Evolutionary conservation across 2,888 invertebrate species (phyloP), one percentile per base, ranked within the genome.

Genomic region (Latrodectus elegans): DNA sequence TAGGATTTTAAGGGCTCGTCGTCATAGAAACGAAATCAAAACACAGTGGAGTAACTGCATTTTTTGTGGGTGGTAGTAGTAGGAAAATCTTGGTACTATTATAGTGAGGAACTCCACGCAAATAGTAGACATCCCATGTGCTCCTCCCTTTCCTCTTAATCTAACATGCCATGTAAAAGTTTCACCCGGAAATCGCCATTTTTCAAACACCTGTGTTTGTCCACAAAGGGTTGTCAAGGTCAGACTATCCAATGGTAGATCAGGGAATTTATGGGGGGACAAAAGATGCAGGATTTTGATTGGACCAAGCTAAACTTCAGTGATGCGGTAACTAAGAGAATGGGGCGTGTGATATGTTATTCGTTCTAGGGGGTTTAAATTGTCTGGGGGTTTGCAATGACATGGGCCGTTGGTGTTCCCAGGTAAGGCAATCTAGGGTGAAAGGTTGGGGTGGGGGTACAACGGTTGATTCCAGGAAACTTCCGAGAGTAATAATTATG

Each of bases 191-290:
- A 88, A 88, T 83, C 78, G 65, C 64, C 86, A 17, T 76, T 87
- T 87, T 86, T 86, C 74, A 88, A 74, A 81, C 87, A 83, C 82
- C 87, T 88, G 87, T 88, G 87, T 83, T 88, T 88, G 74, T 83
- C 82, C 64, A 83, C 73, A 88, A 88, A 88, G 82, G 87, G 87
- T 88, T 88, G 87, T 88, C 87, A 88, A 88, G 87, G 87, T 88
- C 87, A 88, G 64, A 8, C 73, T 55, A 68, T 73, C 86, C 81
- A 87, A 81, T 81, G 73, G 67, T 51, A 73, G 55, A 78, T 70
- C 64, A 72, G 82, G 78, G 60, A 60, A 73, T 73, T 60, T 76
- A 68, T 64, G 26, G 82, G 76, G 76, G 78, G 81, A 73, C 65
- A 17, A 55, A 49, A 73, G 64, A 80, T 76, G 26, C 77, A 12